Percentiles rank a stretch among this genome's conserved stretches.
Evolutionary conservation across 2,113 vertebrate species (phyloP).

Genomic region (Calyptomena viridis): DNA sequence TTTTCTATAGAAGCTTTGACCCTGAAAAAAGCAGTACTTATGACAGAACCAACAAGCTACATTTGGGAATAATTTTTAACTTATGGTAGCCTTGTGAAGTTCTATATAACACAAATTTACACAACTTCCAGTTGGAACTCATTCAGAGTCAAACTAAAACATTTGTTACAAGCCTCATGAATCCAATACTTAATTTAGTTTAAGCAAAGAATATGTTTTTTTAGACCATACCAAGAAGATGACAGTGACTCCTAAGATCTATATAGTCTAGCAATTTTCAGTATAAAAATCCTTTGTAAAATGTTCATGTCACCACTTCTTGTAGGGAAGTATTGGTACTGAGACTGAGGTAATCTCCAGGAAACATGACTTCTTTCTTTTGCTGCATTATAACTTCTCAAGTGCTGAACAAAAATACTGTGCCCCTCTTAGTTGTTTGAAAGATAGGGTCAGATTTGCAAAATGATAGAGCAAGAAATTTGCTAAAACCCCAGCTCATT

Average conservation of each 20-base stretch:
- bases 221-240: not conserved
- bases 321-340: not conserved
- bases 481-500: not conserved
- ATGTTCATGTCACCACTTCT: not conserved
- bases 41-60: not conserved
- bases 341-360: not conserved
- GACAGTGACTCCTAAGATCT: not conserved
- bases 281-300: not conserved
- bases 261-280: not conserved
- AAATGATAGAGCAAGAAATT: not conserved
- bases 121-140: not conserved
- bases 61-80: not conserved
- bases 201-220: not conserved
- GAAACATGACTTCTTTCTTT: not conserved
- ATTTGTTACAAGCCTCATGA: not conserved
- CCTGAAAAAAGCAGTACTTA: not conserved
- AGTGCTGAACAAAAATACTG: not conserved
- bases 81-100: not conserved
- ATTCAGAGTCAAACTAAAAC: not conserved
- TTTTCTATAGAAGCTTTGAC: not conserved
- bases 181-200: not conserved
- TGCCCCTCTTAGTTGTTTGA: not conserved
- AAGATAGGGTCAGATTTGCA: not conserved
- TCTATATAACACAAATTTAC: not conserved
- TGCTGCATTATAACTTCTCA: not conserved